Conservation (phyloP, 2,797 vertebrate genomes). For the Poecilia velifera region DNA sequence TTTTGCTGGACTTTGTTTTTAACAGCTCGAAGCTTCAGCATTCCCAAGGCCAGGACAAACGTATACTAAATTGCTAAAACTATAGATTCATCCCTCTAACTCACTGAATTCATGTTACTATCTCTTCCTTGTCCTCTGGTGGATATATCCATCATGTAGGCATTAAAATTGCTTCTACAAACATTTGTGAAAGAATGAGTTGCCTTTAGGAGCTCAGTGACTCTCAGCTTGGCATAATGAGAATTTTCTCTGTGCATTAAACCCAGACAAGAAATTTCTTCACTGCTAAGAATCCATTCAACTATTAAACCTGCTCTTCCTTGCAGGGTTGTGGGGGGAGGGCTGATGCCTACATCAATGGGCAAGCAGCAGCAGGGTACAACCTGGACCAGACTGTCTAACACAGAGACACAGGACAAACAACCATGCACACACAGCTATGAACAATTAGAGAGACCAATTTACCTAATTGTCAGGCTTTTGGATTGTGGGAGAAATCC, state of each 20-base stretch:
- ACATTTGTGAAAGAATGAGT: neutral
- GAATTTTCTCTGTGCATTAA: neutral
- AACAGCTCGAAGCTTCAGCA: neutral
- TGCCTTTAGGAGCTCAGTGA: neutral
- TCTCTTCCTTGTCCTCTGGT: neutral
- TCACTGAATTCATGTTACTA: neutral
- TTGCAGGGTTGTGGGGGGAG: neutral
- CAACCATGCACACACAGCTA: neutral
- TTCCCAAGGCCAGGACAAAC: neutral
- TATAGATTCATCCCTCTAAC: neutral
- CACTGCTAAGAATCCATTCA: neutral
- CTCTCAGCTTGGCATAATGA: neutral
- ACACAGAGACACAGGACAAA: neutral
- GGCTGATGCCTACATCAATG: neutral
- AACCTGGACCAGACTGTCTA: neutral
- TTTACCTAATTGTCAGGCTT: neutral
- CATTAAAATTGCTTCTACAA: neutral
- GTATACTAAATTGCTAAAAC: neutral
- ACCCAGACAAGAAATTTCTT: neutral
- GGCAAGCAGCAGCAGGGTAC: neutral
- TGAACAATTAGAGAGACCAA: neutral
- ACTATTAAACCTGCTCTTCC: neutral
- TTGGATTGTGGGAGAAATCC: neutral
- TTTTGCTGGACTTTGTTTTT: neutral
- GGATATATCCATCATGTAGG: neutral